These are phyloP conservation scores for Melipona bicolor DNA, from an alignment of 2,888 invertebrate genomes.

Conservation along the genomic window DNA sequence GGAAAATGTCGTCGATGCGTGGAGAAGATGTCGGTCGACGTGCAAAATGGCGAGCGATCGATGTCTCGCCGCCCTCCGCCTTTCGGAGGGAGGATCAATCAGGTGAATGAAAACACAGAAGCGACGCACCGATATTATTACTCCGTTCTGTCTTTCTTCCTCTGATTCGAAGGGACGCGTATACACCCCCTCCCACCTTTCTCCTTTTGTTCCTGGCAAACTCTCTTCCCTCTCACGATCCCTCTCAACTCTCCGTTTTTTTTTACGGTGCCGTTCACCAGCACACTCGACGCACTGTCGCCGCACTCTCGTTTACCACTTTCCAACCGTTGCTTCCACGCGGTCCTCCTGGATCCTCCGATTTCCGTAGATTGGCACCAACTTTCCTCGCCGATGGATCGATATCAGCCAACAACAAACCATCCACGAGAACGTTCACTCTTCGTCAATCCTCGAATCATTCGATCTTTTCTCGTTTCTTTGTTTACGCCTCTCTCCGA, in stretches of 20 bases:
- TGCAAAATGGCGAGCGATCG: conserved; percentile 82
- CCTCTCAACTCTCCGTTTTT: not conserved
- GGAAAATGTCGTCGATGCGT: conserved; percentile 68
- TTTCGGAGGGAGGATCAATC: conserved; percentile 62
- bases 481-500: conserved; percentile 25
- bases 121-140: conserved; percentile 11
- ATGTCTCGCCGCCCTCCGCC: conserved; percentile 72
- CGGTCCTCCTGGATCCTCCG: conserved; percentile 4
- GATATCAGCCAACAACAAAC: conserved; percentile 17
- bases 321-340: conserved; percentile 2
- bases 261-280: conserved; percentile 16
- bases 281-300: conserved; percentile 47
- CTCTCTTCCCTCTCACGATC: conserved; percentile 9
- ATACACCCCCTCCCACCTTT: not conserved
- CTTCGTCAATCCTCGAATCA: conserved; percentile 8
- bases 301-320: conserved; percentile 28
- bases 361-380: not conserved
- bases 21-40: conserved; percentile 79
- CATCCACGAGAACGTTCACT: conserved; percentile 14
- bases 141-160: not conserved
- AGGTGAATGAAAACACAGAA: conserved; percentile 57
- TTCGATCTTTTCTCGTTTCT: not conserved
- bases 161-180: not conserved
- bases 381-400: not conserved
- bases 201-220: too few species aligned